These are phyloP conservation scores for Stylophora pistillata DNA, from an alignment of 64 coral and sea anemone genomes.

Conservation along the genomic window DNA sequence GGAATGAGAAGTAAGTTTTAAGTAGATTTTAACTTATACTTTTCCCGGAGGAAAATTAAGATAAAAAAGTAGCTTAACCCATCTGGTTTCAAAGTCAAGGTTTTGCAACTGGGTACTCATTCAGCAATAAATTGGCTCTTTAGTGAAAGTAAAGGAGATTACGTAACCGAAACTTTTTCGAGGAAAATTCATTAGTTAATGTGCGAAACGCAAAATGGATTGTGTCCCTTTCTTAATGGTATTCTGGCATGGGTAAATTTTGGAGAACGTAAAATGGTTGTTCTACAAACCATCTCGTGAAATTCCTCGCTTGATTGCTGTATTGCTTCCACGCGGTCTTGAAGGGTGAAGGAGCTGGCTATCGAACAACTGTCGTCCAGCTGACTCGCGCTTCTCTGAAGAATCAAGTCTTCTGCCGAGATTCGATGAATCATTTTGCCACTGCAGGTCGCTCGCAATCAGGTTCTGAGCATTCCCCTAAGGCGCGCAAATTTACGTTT, in stretches of 20 bases:
- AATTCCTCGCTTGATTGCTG: slow-evolving; percentile 10
- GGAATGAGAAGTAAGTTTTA: neutral
- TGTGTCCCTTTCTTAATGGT: neutral
- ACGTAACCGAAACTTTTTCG: no score
- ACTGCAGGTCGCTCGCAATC: neutral
- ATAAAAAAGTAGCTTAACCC: no score
- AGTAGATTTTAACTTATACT: neutral
- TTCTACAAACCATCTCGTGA: slow-evolving; percentile 16
- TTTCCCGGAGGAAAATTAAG: neutral
- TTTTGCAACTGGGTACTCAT: no score
- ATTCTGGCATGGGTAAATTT: neutral
- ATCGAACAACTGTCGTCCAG: neutral
- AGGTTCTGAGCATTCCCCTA: no score
- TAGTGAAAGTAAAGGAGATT: no score
- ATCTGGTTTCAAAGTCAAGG: no score
- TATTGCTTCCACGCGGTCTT: slow-evolving; percentile 10
- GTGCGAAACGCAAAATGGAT: neutral
- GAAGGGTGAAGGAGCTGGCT: slow-evolving; percentile 22
- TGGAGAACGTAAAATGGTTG: neutral
- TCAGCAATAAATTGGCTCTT: no score
- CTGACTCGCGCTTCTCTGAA: neutral
- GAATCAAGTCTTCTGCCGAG: slow-evolving; percentile 15
- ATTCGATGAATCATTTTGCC: slow-evolving; percentile 12
- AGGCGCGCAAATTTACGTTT: no score
- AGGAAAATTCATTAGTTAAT: no score